phyloP scores from a whole-genome alignment of 2,113 vertebrate species.

The Lepus europaeus region DNA sequence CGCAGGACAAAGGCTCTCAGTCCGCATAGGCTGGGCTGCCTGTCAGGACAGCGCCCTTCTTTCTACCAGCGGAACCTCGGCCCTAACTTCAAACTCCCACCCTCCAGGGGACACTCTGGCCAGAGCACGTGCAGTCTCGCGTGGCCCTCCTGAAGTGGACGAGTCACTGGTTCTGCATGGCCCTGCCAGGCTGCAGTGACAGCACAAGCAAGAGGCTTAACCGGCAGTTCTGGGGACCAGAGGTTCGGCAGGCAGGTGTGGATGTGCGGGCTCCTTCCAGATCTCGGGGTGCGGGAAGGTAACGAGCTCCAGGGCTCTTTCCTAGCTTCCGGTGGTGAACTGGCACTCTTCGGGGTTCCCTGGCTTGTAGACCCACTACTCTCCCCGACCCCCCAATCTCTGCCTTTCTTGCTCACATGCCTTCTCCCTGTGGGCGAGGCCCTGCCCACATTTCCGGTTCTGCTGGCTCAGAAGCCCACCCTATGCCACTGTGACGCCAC shows the following conservation, averaged over 20 bases:
- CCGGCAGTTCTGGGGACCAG: neutral
- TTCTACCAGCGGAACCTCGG: neutral
- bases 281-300: neutral
- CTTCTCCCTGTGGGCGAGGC: neutral
- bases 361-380: neutral
- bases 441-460: neutral
- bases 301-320: too few relatives aligned
- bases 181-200: neutral
- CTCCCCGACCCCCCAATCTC: neutral
- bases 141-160: neutral
- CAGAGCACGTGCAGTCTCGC: neutral
- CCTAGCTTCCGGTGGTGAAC: neutral
- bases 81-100: neutral
- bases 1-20: rapidly evolving
- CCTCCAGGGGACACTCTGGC: neutral
- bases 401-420: neutral
- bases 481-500: neutral
- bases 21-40: neutral
- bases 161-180: neutral
- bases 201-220: neutral
- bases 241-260: neutral
- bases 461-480: neutral
- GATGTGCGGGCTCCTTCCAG: neutral
- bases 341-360: neutral
- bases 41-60: neutral